phyloP scores from a whole-genome alignment of 1,140 invertebrate species.

The Drosophila triauraria region DNA sequence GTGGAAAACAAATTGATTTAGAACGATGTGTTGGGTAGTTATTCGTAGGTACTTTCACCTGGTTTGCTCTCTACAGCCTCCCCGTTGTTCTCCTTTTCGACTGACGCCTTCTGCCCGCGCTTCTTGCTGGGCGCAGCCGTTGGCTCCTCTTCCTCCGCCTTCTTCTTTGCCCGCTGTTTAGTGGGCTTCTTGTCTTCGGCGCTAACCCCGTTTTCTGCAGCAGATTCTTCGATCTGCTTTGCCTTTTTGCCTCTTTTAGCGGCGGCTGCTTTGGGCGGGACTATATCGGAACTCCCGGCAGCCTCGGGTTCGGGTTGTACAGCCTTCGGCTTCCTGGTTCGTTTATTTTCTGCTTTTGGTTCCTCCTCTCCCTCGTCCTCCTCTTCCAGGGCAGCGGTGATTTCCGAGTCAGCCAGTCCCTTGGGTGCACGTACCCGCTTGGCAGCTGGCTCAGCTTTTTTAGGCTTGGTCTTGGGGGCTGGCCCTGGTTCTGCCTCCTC shows the following conservation, averaged over 20 bases:
- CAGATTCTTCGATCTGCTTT: constrained; percentile 18
- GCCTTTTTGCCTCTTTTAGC: constrained; percentile 27
- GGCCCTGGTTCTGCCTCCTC: neutral
- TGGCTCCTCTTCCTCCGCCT: constrained; percentile 9
- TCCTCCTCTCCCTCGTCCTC: constrained; percentile 1
- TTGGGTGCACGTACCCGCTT: constrained; percentile 35
- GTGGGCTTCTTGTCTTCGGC: constrained; percentile 12
- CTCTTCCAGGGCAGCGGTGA: constrained; percentile 33
- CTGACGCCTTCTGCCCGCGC: constrained; percentile 13
- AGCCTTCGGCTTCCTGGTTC: constrained; percentile 18
- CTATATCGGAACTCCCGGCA: constrained; percentile 3
- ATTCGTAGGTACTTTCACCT: constrained; percentile 30
- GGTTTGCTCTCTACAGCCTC: constrained; percentile 34
- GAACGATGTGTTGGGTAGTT: neutral
- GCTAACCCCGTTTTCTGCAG: neutral
- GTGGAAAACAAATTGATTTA: neutral
- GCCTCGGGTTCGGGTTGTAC: neutral
- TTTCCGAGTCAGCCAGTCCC: constrained; percentile 43
- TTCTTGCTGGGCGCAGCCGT: constrained; percentile 29
- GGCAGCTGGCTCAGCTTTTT: constrained; percentile 16
- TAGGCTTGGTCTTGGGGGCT: constrained; percentile 21
- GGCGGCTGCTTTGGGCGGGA: constrained; percentile 1
- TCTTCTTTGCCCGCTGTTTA: constrained; percentile 17
- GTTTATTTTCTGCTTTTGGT: constrained; percentile 9
- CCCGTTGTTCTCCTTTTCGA: constrained; percentile 15